phyloP scores from a whole-genome alignment of 2,888 invertebrate genomes.

The Brassicogethes aeneus region DNA sequence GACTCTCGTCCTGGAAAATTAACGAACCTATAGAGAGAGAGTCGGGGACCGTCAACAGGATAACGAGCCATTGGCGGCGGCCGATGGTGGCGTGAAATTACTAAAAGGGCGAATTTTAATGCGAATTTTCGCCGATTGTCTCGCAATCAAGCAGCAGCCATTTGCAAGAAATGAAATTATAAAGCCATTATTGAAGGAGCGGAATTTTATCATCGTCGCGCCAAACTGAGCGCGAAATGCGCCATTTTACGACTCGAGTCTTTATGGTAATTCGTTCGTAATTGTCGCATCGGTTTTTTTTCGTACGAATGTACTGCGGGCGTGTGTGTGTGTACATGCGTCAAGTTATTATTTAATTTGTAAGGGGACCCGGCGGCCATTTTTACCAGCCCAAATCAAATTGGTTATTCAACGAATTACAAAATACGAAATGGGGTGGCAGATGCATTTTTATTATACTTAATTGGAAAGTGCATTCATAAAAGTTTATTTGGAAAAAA shows the following conservation, averaged over 20 bases:
- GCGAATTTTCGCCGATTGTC: conserved; percentile 9
- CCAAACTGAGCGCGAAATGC: conserved; percentile 33
- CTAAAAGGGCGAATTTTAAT: background rate
- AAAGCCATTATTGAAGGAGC: conserved; percentile 26
- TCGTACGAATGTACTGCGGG: background rate
- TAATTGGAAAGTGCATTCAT: too few species aligned
- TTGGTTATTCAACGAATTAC: background rate
- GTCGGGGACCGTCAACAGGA: background rate
- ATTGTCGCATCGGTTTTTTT: conserved; percentile 21
- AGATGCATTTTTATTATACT: too few species aligned
- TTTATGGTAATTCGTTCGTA: conserved; percentile 36
- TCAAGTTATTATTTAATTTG: background rate
- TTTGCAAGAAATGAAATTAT: conserved; percentile 28
- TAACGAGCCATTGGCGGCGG: background rate
- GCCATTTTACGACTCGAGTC: conserved; percentile 32
- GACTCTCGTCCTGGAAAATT: too few species aligned
- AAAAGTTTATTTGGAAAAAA: too few species aligned
- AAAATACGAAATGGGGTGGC: too few species aligned
- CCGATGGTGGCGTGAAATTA: background rate
- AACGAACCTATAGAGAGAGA: too few species aligned
- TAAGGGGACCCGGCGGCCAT: background rate
- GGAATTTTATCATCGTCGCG: conserved; percentile 31
- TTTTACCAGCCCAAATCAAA: background rate
- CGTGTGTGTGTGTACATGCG: background rate
- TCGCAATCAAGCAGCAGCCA: conserved; percentile 15